phyloP scores from a whole-genome alignment of 2,113 vertebrate species.

The Chamaetylas fuelleborni region DNA sequence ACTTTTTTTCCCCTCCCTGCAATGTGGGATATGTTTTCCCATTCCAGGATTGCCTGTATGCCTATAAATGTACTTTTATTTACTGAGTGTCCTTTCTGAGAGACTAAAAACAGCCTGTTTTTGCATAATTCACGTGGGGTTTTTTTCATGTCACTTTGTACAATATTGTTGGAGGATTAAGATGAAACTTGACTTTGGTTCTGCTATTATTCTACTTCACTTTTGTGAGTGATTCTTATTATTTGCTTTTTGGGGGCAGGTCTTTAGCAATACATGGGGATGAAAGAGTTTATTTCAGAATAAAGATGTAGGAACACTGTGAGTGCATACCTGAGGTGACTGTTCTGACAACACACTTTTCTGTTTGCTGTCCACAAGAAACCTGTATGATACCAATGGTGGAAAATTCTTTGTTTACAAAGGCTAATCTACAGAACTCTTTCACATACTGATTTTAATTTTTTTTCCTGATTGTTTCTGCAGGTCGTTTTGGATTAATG shows the following conservation, averaged over 20 bases:
- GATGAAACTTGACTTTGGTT: not conserved
- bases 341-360: not conserved
- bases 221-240: not conserved
- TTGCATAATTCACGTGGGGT: not conserved
- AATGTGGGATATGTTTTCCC: not conserved
- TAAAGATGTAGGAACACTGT: not conserved
- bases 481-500: slow-evolving; percentile 45
- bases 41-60: not conserved
- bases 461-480: slow-evolving; percentile 50
- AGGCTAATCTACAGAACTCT: not conserved
- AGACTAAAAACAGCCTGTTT: not conserved
- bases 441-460: slow-evolving; percentile 8
- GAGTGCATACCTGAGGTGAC: not conserved
- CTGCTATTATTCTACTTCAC: not conserved
- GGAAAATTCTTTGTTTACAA: not conserved
- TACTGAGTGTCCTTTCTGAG: not conserved
- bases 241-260: not conserved
- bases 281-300: not conserved
- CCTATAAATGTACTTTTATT: not conserved
- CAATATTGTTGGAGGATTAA: not conserved
- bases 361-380: not conserved
- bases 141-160: not conserved
- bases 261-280: not conserved
- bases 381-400: not conserved
- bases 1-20: not conserved